These are phyloP conservation scores for Coregonus ussuriensis DNA, from an alignment of 2,797 vertebrate genomes.

Conservation along the genomic window DNA sequence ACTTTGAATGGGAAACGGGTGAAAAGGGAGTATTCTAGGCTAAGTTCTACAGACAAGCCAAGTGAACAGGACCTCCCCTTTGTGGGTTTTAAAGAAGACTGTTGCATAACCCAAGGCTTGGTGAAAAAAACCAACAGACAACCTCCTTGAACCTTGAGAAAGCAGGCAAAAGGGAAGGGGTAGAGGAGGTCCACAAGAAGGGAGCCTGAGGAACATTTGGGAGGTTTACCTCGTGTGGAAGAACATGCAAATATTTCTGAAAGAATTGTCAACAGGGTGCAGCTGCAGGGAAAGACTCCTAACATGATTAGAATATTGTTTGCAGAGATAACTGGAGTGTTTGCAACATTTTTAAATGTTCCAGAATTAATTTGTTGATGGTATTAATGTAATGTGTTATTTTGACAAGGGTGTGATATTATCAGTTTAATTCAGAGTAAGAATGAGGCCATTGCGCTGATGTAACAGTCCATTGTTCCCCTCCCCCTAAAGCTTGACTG, in stretches of 20 bases:
- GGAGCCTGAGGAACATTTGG: neutral
- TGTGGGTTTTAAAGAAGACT: slow-evolving; percentile 37
- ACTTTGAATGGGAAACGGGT: slow-evolving; percentile 42
- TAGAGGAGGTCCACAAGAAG: neutral
- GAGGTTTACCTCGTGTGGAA: slow-evolving; percentile 14
- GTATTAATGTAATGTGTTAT: neutral
- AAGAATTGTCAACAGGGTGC: neutral
- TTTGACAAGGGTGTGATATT: too few species aligned
- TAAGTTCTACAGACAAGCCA: slow-evolving; percentile 47
- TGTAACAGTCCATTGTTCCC: neutral
- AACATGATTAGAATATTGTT: neutral
- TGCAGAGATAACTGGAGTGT: neutral
- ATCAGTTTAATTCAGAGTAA: neutral
- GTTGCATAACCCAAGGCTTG: slow-evolving; percentile 69
- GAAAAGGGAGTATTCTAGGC: slow-evolving; percentile 56
- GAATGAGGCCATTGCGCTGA: neutral
- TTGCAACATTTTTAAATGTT: neutral
- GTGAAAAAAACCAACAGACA: slow-evolving; percentile 45
- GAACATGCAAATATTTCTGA: neutral
- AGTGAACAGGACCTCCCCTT: slow-evolving; percentile 56
- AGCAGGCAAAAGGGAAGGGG: slow-evolving; percentile 3
- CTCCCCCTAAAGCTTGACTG: neutral
- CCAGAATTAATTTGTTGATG: neutral
- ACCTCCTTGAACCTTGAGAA: slow-evolving; percentile 50
- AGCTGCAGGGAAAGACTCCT: neutral